Evolutionary conservation across 2,113 vertebrate genomes (phyloP), one percentile per base, ranked within the genome.

Genomic region (Corvus moneduloides): DNA sequence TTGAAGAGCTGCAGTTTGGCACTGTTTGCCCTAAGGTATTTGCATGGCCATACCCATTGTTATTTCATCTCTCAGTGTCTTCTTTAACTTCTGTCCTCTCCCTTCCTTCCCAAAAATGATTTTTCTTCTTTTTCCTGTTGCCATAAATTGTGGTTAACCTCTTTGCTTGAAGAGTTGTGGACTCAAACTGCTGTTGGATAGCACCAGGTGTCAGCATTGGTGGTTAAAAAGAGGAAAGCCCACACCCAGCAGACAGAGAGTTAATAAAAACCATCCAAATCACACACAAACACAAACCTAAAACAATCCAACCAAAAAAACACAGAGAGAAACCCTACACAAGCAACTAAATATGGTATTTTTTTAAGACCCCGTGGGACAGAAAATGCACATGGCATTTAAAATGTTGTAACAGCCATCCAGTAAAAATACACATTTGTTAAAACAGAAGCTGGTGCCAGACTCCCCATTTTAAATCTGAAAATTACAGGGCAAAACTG

Each of bases 61-160:
- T 82, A 76, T 33, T 89, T 82, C 32, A 69, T 73, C 59, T 93
- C 80, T 84, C 62, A 44, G 7, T 59, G 41, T 71, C n/a, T 20
- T 96, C 84, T 96, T 93, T 64, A 73, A 41, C 72, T 95, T 92
- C 89, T 19, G 30, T 89, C 41, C 32, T 93, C n/a, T 75, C 46
- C 35, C 28, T 39, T 92, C 73, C 81, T 55, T 90, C 51, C 7
- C 37, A 81, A 74, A 78, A 41, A 59, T 72, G 54, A 64, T 73
- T 72, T 59, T 76, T 87, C 82, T 85, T 75, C 86, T 89, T 97
- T 94, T 98, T 97, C 95, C 94, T 93, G 95, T 96, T 97, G 78
- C 51, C 87, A 77, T 97, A 97, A 94, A 94, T 94, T 85, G 82
- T 90, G 94, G 96, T 97, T 98, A 95, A 93, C 87, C 71, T 94